Percentiles rank a stretch among this genome's conserved stretches.
Evolutionary conservation across 2,888 invertebrate species (phyloP).

Genomic region (Mactromeris polynyma): DNA sequence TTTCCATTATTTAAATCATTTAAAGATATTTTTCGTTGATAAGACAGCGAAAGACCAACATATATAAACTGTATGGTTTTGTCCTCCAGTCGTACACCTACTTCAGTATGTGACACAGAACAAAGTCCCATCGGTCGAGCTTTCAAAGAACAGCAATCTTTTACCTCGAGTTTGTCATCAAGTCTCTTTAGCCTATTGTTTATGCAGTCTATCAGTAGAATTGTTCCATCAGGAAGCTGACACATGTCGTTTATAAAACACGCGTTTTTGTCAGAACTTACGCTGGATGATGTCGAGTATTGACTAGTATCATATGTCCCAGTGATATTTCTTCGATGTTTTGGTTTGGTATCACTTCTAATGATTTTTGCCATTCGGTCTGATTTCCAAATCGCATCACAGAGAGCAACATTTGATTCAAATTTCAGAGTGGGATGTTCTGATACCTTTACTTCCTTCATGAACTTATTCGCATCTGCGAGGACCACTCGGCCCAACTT

Average conservation of each 20-base stretch:
- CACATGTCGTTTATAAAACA: neutral
- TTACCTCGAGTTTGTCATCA: neutral
- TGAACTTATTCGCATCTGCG: neutral
- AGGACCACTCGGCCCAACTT: neutral
- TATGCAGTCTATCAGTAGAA: neutral
- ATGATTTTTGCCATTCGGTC: neutral
- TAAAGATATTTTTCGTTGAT: neutral
- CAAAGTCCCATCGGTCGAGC: neutral
- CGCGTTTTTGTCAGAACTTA: neutral
- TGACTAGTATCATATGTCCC: too few relatives aligned
- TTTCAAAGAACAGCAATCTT: neutral
- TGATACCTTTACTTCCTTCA: neutral
- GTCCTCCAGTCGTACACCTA: neutral
- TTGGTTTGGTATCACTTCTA: neutral
- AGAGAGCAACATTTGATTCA: neutral
- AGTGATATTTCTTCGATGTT: too few relatives aligned
- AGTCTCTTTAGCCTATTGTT: conserved; percentile 1
- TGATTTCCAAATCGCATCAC: neutral
- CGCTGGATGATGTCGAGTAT: too few relatives aligned
- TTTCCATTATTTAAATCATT: neutral
- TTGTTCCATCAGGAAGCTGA: neutral
- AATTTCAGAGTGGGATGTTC: neutral
- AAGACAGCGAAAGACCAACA: neutral
- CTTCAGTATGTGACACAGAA: neutral
- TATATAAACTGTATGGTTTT: neutral